These are phyloP conservation scores for Drosophila hydei DNA, from an alignment of 1,140 invertebrate species.

Conservation along the genomic window DNA sequence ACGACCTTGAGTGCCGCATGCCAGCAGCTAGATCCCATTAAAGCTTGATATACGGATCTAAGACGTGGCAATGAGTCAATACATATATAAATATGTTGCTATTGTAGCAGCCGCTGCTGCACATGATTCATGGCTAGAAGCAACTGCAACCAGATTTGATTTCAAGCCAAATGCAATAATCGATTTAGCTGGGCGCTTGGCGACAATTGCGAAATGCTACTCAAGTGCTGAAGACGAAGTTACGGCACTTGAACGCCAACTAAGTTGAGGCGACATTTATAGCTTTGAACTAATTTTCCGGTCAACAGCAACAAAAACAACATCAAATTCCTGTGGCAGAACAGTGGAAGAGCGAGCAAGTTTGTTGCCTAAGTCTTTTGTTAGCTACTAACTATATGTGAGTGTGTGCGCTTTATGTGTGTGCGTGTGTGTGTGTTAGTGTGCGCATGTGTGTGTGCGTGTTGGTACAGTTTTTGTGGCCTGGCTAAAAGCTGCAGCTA, in stretches of 20 bases:
- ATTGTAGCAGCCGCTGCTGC: not conserved
- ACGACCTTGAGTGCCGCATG: conserved; percentile 58
- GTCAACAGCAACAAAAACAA: not conserved
- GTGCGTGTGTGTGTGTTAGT: not conserved
- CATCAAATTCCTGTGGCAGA: conserved; percentile 43
- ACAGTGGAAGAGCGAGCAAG: conserved; percentile 24
- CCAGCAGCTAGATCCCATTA: conserved; percentile 61
- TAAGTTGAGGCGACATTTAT: conserved; percentile 16
- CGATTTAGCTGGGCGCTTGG: conserved; percentile 15
- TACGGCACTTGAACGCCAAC: not conserved
- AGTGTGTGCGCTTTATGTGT: not conserved
- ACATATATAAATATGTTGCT: conserved; percentile 16
- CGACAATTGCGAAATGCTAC: conserved; percentile 22
- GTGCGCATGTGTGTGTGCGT: not conserved
- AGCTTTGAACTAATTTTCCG: conserved; percentile 28
- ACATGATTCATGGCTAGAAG: conserved; percentile 21
- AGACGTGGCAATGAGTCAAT: conserved; percentile 70
- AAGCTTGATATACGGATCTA: conserved; percentile 55
- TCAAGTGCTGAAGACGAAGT: not conserved
- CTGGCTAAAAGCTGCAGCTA: conserved; percentile 49
- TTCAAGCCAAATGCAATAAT: conserved; percentile 20
- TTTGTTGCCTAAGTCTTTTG: conserved; percentile 62
- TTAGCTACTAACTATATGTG: conserved; percentile 14
- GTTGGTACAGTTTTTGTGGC: conserved; percentile 45
- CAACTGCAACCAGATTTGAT: conserved; percentile 16